Conservation (phyloP, 1,140 invertebrate species). For the Nasonia vitripennis region DNA sequence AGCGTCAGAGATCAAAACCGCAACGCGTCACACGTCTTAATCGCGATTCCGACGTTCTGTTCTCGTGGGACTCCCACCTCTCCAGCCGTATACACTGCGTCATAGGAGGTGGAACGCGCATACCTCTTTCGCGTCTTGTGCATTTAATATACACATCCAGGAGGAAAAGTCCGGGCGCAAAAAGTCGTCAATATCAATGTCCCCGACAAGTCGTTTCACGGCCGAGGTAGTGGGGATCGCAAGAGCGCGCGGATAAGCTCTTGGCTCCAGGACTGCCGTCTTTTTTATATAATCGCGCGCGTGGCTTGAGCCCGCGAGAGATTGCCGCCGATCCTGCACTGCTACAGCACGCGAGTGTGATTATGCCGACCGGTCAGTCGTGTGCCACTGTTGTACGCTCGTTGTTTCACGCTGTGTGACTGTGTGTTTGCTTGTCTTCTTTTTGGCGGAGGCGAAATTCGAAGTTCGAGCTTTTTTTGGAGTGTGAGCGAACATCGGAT, state of each 20-base stretch:
- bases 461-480: too few relatives aligned
- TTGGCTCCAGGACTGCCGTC: conserved; percentile 2
- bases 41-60: neutral
- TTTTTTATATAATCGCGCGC: conserved; percentile 40
- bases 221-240: conserved; percentile 10
- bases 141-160: neutral
- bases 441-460: too few relatives aligned
- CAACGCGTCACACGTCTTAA: neutral
- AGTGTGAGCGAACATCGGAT: too few relatives aligned
- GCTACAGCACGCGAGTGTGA: neutral
- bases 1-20: neutral
- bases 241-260: neutral
- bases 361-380: neutral
- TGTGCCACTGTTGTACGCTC: neutral
- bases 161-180: conserved; percentile 16
- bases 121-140: neutral
- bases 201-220: conserved; percentile 21
- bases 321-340: neutral
- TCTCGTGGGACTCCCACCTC: neutral
- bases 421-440: neutral
- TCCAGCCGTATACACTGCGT: neutral
- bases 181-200: conserved; percentile 28
- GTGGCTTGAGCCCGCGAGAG: neutral
- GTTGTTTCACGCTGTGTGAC: neutral
- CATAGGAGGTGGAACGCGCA: neutral